Conservation (phyloP, 2,888 invertebrate species). For the Monoplex corrugatus region DNA sequence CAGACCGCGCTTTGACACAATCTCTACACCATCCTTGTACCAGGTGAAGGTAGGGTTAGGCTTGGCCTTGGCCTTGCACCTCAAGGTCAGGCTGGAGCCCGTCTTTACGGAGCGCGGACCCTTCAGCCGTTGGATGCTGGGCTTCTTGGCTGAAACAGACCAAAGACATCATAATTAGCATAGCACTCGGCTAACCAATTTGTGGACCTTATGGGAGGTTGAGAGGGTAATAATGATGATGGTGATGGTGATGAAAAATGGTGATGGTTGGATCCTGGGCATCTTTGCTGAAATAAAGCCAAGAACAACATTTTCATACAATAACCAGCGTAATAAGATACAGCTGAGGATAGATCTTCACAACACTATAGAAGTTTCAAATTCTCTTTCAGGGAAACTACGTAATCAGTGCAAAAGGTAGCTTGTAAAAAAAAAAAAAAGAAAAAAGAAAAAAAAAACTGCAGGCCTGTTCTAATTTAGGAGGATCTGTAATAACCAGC, state of each 20-base stretch:
- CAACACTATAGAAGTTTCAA: no score
- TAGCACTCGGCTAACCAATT: not conserved
- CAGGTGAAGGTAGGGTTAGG: conserved; percentile 42
- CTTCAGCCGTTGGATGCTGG: conserved; percentile 23
- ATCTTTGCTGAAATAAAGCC: no score
- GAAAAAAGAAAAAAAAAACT: no score
- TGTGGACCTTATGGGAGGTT: not conserved
- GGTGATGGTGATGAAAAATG: not conserved
- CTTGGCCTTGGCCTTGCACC: conserved; percentile 51
- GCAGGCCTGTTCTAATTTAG: no score
- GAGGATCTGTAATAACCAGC: no score
- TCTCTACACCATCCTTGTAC: conserved; percentile 38
- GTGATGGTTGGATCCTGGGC: no score
- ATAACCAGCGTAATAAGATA: no score
- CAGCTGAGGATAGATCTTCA: no score
- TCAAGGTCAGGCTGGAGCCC: conserved; percentile 40
- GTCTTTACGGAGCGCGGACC: conserved; percentile 9
- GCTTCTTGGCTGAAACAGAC: conserved; percentile 41
- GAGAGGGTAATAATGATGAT: not conserved
- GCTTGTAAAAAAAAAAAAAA: no score
- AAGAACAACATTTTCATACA: no score
- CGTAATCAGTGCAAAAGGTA: no score
- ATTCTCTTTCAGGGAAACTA: no score
- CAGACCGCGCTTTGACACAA: not conserved
- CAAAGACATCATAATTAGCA: not conserved